A percentile compares a stretch with the other conserved stretches of the same genome.
Conservation (phyloP, 2,888 invertebrate species). For the Meiosimyza decipiens region DNA sequence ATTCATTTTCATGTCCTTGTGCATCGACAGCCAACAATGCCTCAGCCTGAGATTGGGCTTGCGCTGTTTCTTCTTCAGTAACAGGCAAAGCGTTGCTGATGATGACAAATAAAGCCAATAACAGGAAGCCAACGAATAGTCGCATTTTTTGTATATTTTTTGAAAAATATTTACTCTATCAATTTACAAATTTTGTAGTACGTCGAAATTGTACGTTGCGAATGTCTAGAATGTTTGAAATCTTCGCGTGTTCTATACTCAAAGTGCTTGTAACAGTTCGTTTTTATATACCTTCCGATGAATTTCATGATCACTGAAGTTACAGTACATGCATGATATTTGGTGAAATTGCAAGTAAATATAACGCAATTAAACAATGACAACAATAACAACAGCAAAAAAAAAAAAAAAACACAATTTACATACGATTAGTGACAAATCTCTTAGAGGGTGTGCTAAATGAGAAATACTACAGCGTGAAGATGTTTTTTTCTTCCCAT, state of each 20-base stretch:
- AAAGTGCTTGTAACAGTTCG: not conserved
- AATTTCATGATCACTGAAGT: not conserved
- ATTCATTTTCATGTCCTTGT: constrained; percentile 51
- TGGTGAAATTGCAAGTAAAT: too few species aligned
- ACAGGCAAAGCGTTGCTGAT: constrained; percentile 38
- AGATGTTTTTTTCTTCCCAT: too few species aligned
- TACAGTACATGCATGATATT: too few species aligned
- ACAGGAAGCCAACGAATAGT: constrained; percentile 43
- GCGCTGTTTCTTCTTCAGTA: constrained; percentile 28
- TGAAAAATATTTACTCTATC: constrained; percentile 33
- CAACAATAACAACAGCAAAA: too few species aligned
- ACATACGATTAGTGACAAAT: too few species aligned
- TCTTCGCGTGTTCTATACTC: constrained; percentile 13
- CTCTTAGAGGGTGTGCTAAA: too few species aligned
- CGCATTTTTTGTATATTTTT: constrained; percentile 44
- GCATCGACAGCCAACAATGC: constrained; percentile 44
- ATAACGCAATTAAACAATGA: too few species aligned
- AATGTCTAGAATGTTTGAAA: not conserved
- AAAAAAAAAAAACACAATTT: too few species aligned
- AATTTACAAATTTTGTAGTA: not conserved
- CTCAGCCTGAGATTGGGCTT: constrained; percentile 37
- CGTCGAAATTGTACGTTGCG: not conserved
- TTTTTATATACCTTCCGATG: constrained; percentile 18
- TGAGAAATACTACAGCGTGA: too few species aligned
- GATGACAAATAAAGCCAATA: constrained; percentile 40